Conservation (phyloP, 1,140 invertebrate species). For the Leptinotarsa undecemlineata region DNA sequence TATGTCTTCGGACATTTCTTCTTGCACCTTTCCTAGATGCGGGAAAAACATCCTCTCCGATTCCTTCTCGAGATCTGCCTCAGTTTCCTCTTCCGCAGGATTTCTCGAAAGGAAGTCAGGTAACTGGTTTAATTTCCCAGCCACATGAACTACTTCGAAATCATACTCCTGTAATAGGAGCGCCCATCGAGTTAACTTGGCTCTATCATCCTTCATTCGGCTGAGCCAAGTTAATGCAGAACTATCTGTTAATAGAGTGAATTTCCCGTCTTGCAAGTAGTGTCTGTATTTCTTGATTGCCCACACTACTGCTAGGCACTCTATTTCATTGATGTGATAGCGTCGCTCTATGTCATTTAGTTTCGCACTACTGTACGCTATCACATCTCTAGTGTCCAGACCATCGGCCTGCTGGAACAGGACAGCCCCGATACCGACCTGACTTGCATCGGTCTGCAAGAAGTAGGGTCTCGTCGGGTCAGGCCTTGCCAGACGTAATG, state of each 20-base stretch:
- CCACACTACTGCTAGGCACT: background rate
- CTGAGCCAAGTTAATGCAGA: slow-evolving; percentile 47
- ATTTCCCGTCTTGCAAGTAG: no score
- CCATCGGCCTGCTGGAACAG: no score
- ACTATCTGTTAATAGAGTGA: slow-evolving; percentile 10
- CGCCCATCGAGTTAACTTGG: slow-evolving; percentile 48
- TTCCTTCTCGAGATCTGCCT: no score
- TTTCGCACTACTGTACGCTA: background rate
- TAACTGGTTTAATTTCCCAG: slow-evolving; percentile 42
- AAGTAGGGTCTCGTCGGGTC: no score
- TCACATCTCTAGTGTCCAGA: no score
- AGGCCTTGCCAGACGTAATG: no score
- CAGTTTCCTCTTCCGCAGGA: background rate
- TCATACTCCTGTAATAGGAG: slow-evolving; percentile 43
- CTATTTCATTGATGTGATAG: no score
- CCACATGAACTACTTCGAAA: slow-evolving; percentile 38
- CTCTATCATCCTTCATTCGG: slow-evolving; percentile 33
- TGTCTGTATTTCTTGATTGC: background rate
- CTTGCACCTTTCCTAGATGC: background rate
- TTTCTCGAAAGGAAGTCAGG: slow-evolving; percentile 35
- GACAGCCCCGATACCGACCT: no score
- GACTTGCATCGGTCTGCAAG: no score
- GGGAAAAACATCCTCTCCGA: background rate
- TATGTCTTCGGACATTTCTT: background rate
- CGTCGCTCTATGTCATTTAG: background rate